Evolutionary conservation across 2,888 invertebrate genomes (phyloP).

Genomic region (Eretmocerus hayati): DNA sequence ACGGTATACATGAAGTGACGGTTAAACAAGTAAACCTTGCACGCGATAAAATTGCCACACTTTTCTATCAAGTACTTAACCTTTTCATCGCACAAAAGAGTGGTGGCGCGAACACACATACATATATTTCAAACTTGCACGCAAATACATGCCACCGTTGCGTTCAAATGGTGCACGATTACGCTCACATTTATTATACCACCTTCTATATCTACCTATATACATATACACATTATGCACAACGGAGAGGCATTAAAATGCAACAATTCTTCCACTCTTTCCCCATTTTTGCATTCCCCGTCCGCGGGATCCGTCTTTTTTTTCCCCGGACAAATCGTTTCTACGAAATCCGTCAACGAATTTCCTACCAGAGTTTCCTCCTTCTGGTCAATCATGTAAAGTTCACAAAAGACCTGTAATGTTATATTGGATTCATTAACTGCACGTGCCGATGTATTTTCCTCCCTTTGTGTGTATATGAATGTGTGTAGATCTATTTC

Average conservation of each 20-base stretch:
- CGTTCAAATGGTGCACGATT: background rate
- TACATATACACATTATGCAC: background rate
- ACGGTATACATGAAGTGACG: too few species aligned
- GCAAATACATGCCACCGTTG: conserved; percentile 5
- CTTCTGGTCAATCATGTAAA: too few species aligned
- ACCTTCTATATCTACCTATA: background rate
- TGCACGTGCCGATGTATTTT: conserved; percentile 14
- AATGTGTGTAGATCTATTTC: too few species aligned
- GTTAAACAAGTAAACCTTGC: too few species aligned
- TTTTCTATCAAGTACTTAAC: too few species aligned
- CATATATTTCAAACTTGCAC: background rate
- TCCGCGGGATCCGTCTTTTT: conserved; percentile 5
- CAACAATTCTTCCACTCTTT: too few species aligned
- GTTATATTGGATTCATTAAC: too few species aligned
- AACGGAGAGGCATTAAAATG: too few species aligned
- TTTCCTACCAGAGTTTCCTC: background rate
- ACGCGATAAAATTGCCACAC: too few species aligned
- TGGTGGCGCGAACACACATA: background rate
- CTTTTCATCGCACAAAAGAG: too few species aligned
- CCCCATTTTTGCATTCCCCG: too few species aligned
- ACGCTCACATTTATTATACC: background rate
- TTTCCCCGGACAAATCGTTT: conserved; percentile 15
- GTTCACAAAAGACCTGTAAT: too few species aligned
- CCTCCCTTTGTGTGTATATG: conserved; percentile 19
- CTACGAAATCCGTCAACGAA: conserved; percentile 14